phyloP scores from a whole-genome alignment of 1,140 invertebrate species.

The Lepidostoma basale region DNA sequence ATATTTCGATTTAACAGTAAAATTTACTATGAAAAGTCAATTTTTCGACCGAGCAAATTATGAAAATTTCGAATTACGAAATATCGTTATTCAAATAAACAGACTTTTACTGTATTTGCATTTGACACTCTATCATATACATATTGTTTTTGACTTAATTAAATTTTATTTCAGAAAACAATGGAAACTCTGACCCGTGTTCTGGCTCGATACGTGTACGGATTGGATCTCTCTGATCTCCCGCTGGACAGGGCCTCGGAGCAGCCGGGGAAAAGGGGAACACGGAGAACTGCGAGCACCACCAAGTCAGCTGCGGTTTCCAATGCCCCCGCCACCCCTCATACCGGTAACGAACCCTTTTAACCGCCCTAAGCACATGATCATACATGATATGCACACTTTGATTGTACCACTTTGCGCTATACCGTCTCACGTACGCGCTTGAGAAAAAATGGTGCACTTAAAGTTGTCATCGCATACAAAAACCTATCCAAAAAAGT shows the following conservation, averaged over 20 bases:
- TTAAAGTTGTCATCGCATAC: too few species aligned
- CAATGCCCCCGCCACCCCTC: slow-evolving; percentile 30
- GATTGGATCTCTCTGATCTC: slow-evolving; percentile 87
- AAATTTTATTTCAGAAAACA: slow-evolving; percentile 77
- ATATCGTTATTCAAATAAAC: not conserved
- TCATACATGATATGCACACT: too few species aligned
- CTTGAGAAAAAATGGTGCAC: too few species aligned
- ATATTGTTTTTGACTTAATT: too few species aligned
- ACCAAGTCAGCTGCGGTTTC: slow-evolving; percentile 46
- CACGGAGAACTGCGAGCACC: slow-evolving; percentile 42
- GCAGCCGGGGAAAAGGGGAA: slow-evolving; percentile 77
- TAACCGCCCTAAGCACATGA: too few species aligned
- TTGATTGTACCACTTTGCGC: too few species aligned
- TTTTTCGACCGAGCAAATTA: not conserved
- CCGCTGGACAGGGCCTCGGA: slow-evolving; percentile 85
- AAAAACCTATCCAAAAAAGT: too few species aligned
- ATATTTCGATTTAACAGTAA: too few species aligned
- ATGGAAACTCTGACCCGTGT: slow-evolving; percentile 94
- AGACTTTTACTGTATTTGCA: not conserved
- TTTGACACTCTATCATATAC: too few species aligned
- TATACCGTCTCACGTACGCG: too few species aligned
- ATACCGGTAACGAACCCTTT: slow-evolving; percentile 12
- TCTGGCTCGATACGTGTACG: slow-evolving; percentile 90
- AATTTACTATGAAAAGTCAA: too few species aligned
- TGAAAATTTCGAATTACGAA: too few species aligned